phyloP scores from a whole-genome alignment of 1,140 invertebrate species.

The Drosophila azteca region DNA sequence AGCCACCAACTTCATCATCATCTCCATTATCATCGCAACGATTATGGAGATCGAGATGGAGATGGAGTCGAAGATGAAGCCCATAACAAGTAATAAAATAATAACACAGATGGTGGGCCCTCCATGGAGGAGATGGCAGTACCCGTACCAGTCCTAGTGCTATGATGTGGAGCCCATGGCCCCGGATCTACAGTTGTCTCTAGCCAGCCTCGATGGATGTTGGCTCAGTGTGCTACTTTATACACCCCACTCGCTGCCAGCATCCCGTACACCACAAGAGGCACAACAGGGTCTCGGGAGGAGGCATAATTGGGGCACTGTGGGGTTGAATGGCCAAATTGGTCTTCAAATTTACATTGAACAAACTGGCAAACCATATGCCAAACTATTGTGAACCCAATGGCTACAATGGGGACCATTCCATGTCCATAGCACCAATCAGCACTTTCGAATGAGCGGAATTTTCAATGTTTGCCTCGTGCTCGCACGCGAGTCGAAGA shows the following conservation, averaged over 20 bases:
- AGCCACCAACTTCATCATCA: constrained; percentile 53
- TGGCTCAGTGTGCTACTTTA: constrained; percentile 69
- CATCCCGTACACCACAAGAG: constrained; percentile 16
- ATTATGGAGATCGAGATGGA: constrained; percentile 50
- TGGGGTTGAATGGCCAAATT: constrained; percentile 31
- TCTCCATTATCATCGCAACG: constrained; percentile 39
- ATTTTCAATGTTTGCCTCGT: too few species aligned
- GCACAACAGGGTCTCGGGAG: constrained; percentile 7
- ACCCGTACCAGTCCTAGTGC: too few species aligned
- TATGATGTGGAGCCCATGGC: constrained; percentile 1
- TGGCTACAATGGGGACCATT: too few species aligned
- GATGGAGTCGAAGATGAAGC: constrained; percentile 51
- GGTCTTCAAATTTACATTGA: constrained; percentile 1
- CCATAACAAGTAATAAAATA: constrained; percentile 83
- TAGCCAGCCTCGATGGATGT: constrained; percentile 20
- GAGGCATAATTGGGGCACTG: constrained; percentile 32
- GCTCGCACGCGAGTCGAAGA: too few species aligned
- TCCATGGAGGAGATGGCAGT: constrained; percentile 25
- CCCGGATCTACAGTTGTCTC: constrained; percentile 18
- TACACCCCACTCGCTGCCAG: constrained; percentile 44
- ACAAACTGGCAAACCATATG: too few species aligned
- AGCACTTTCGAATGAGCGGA: too few species aligned
- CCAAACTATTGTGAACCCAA: too few species aligned
- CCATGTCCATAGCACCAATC: too few species aligned
- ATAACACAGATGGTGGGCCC: constrained; percentile 79